phyloP scores from a whole-genome alignment of 2,797 vertebrate genomes.

The Sebastes flavidus region DNA sequence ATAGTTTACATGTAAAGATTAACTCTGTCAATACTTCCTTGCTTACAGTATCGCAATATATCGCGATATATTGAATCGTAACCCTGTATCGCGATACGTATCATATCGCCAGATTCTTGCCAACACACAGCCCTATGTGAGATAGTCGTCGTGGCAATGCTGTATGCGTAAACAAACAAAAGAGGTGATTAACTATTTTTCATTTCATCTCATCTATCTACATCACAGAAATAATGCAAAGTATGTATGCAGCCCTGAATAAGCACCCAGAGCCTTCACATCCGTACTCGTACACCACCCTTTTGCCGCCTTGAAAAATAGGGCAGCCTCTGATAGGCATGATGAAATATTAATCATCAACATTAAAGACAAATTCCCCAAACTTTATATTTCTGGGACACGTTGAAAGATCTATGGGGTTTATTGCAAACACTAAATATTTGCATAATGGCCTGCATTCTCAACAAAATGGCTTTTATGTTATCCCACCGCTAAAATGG shows the following conservation, averaged over 20 bases:
- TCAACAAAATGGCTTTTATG: conserved; percentile 76
- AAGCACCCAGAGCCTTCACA: conserved; percentile 20
- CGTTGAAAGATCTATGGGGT: conserved; percentile 74
- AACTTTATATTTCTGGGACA: conserved; percentile 80
- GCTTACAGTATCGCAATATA: no score
- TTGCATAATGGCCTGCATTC: conserved; percentile 79
- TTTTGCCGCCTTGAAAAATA: conserved; percentile 65
- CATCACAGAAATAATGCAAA: conserved; percentile 25
- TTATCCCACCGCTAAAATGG: conserved; percentile 64
- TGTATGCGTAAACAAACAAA: conserved; percentile 36
- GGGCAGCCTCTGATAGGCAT: conserved; percentile 67
- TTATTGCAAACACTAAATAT: conserved; percentile 79
- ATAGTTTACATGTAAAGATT: no score
- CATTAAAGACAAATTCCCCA: conserved; percentile 79
- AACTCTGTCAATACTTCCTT: no score
- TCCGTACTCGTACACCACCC: conserved; percentile 31
- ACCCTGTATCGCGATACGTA: no score
- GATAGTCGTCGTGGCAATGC: not conserved
- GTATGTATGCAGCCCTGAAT: conserved; percentile 13
- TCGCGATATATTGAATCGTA: no score
- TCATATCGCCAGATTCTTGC: no score
- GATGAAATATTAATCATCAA: conserved; percentile 81
- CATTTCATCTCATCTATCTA: conserved; percentile 12
- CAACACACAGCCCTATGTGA: not conserved
- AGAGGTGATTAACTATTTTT: not conserved